A percentile compares a stretch with the other conserved stretches of the same genome.
These are phyloP conservation scores for Geococcyx californianus DNA, from an alignment of 2,113 vertebrate genomes.

Conservation along the genomic window DNA sequence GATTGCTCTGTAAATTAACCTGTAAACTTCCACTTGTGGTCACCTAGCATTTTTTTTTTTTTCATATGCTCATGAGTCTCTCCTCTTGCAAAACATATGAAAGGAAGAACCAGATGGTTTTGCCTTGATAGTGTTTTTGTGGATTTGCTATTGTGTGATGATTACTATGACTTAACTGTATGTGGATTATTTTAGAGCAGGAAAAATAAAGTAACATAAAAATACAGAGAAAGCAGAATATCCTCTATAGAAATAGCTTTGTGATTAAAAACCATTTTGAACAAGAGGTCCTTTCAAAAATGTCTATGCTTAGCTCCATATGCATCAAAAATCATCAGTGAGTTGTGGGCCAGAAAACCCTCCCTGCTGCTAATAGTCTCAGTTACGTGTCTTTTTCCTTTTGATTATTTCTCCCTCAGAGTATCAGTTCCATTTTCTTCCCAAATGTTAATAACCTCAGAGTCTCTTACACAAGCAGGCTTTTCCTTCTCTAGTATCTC, in stretches of 20 bases:
- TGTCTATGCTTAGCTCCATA: neutral
- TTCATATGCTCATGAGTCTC: neutral
- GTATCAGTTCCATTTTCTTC: neutral
- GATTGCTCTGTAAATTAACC: neutral
- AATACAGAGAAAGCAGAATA: neutral
- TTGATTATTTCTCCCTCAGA: neutral
- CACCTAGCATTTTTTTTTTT: neutral
- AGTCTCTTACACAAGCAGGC: neutral
- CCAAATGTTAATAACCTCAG: neutral
- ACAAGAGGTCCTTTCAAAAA: neutral
- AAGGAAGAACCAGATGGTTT: neutral
- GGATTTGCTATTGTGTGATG: neutral
- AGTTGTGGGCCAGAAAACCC: neutral
- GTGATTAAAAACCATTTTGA: neutral
- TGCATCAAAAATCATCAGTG: rapidly evolving
- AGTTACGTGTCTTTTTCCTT: neutral
- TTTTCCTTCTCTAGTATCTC: neutral
- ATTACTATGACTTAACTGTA: neutral
- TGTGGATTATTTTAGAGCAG: neutral
- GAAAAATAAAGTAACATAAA: neutral
- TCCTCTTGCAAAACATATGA: neutral
- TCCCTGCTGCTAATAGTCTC: neutral
- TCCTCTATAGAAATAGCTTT: neutral
- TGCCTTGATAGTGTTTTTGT: neutral
- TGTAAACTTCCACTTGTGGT: neutral